A percentile compares a stretch with the other conserved stretches of the same genome.
Conservation (phyloP, 2,797 vertebrate genomes). For the Acipenser ruthenus region DNA sequence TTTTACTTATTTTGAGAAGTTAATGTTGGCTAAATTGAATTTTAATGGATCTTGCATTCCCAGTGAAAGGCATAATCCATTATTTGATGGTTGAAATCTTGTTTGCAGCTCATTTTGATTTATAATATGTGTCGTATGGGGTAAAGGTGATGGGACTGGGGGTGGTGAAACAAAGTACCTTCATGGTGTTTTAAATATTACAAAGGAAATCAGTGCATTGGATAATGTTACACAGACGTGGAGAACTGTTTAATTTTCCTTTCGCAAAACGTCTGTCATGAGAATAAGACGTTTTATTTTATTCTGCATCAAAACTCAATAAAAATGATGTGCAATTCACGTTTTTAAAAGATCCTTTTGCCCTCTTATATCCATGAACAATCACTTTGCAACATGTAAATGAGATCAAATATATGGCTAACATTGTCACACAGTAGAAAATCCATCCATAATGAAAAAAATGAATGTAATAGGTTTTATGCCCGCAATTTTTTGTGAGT, state of each 20-base stretch:
- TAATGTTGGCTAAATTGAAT: constrained; percentile 79
- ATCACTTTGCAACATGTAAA: no score
- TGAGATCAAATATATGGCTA: no score
- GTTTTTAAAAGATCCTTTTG: background rate
- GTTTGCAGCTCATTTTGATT: constrained; percentile 56
- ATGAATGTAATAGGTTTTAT: no score
- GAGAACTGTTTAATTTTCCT: constrained; percentile 12
- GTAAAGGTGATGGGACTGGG: constrained; percentile 43
- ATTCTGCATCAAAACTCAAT: background rate
- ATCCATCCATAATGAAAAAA: no score
- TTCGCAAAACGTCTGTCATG: constrained; percentile 4
- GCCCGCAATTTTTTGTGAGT: no score
- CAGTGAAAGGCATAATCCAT: constrained; percentile 73
- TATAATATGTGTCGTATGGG: constrained; percentile 42
- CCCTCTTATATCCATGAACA: no score
- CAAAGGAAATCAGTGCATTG: constrained; percentile 8
- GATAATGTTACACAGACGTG: constrained; percentile 1
- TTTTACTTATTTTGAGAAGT: constrained; percentile 67
- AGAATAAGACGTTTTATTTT: constrained; percentile 8
- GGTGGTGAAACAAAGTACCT: constrained; percentile 37
- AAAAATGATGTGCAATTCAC: constrained; percentile 7
- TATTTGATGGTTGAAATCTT: constrained; percentile 72
- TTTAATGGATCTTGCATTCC: constrained; percentile 72
- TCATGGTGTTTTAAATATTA: constrained; percentile 45
- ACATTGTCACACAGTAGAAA: no score